These are phyloP conservation scores for Cantharis nigra DNA, from an alignment of 2,888 invertebrate species.

Conservation along the genomic window DNA sequence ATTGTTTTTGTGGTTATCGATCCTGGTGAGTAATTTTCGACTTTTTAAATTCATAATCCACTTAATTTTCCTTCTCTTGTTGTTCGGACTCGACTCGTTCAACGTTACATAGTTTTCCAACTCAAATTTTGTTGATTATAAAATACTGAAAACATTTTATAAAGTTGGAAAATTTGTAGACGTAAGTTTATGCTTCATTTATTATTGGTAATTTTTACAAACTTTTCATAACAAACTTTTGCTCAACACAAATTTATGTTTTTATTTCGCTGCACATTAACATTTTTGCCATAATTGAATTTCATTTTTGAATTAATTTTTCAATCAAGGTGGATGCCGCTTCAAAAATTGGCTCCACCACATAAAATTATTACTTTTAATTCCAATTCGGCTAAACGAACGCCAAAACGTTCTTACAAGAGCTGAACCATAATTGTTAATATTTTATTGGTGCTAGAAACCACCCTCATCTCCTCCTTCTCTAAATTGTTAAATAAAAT, in stretches of 20 bases:
- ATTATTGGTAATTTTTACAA: neutral
- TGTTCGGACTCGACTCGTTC: neutral
- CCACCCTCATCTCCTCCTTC: too few species aligned
- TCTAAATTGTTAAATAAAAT: too few species aligned
- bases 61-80: neutral
- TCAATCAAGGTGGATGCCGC: neutral
- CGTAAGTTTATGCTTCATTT: neutral
- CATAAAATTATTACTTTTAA: neutral
- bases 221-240: neutral
- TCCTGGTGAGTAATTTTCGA: neutral
- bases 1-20: neutral
- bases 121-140: neutral
- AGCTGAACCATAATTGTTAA: too few species aligned
- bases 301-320: neutral
- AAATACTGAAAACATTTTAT: neutral
- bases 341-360: neutral
- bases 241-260: neutral
- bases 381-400: neutral
- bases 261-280: neutral
- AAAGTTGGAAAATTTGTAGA: neutral
- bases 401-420: too few species aligned
- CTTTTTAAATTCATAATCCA: neutral
- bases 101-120: neutral
- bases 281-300: neutral
- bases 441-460: too few species aligned